Conservation (phyloP, 1,140 invertebrate species). For the Bombus affinis region DNA sequence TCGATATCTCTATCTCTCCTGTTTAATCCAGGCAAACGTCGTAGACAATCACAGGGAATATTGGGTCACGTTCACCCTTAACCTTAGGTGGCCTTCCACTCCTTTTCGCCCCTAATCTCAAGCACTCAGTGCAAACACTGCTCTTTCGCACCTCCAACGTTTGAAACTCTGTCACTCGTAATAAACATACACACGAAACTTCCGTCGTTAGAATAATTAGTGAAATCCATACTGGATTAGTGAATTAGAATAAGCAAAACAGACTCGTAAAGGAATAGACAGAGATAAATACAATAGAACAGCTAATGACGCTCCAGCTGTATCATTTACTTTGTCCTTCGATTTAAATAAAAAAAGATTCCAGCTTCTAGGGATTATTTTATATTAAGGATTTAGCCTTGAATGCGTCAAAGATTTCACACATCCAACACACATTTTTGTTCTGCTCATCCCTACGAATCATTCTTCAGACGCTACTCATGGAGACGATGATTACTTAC, state of each 20-base stretch:
- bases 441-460: no score
- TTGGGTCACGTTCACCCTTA: background rate
- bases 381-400: no score
- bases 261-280: no score
- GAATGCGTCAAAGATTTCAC: no score
- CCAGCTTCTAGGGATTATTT: no score
- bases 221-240: background rate
- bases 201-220: background rate
- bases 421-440: no score
- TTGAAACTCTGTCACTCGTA: background rate
- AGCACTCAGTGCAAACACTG: background rate
- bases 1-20: background rate
- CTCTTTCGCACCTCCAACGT: background rate
- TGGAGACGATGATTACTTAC: no score
- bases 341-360: no score
- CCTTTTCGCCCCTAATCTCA: background rate
- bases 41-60: background rate
- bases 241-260: background rate
- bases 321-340: no score
- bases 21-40: background rate
- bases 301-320: no score
- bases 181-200: background rate
- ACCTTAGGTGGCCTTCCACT: background rate
- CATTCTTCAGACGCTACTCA: no score
- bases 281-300: no score